Evolutionary conservation across 2,888 invertebrate species (phyloP).

Genomic region (Calameuta pallipes): DNA sequence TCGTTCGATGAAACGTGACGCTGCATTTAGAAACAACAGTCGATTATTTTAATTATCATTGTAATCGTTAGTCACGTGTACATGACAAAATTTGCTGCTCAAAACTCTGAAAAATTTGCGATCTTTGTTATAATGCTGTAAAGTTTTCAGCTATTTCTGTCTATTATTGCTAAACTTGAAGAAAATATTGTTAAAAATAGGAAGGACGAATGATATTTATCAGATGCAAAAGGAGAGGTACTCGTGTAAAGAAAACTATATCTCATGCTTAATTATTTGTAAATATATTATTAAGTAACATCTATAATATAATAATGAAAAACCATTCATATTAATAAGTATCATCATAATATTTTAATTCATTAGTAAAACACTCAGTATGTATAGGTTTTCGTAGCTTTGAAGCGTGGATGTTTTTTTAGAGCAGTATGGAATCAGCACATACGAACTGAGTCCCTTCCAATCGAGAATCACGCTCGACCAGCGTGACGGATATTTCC

Average conservation of each 20-base stretch:
- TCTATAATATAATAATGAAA: constrained; percentile 63
- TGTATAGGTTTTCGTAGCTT: constrained; percentile 51
- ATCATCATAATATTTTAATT: constrained; percentile 56
- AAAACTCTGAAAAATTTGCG: not conserved
- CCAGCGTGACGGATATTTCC: not conserved
- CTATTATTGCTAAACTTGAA: not conserved
- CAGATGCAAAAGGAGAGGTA: not conserved
- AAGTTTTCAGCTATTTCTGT: not conserved
- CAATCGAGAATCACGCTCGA: not conserved
- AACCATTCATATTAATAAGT: constrained; percentile 60
- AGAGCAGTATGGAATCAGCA: not conserved
- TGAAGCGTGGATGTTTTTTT: constrained; percentile 38
- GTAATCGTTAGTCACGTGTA: not conserved
- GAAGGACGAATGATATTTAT: not conserved
- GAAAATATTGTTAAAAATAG: not conserved
- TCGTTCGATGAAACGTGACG: constrained; percentile 10
- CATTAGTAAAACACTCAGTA: constrained; percentile 58
- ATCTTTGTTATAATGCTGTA: not conserved
- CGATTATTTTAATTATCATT: not conserved
- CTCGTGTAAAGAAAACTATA: constrained; percentile 37
- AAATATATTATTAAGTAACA: constrained; percentile 63
- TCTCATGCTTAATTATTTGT: constrained; percentile 56
- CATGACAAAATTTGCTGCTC: not conserved
- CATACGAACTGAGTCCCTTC: not conserved
- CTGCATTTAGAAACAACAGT: not conserved